Conservation (phyloP, 2,888 invertebrate species). For the Ashinkailepas kermadecensis region DNA sequence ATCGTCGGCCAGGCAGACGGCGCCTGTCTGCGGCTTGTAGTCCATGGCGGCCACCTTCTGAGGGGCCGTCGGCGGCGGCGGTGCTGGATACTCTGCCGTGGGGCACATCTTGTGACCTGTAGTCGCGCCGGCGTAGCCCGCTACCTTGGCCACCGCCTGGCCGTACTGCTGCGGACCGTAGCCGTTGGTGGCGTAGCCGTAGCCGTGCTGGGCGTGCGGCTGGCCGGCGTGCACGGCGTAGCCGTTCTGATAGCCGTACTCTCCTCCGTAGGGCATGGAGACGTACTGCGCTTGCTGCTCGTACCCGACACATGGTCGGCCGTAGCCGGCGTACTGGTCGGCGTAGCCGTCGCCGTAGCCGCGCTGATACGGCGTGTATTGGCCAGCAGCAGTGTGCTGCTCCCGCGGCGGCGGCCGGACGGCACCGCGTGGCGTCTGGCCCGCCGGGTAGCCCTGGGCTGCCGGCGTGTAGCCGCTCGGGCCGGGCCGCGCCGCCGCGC, state of each 20-base stretch:
- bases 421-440: background rate
- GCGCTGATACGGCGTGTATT: background rate
- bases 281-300: background rate
- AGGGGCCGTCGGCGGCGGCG: background rate
- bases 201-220: slow-evolving; percentile 4
- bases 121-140: background rate
- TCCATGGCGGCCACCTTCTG: background rate
- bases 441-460: background rate
- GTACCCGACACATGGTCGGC: background rate
- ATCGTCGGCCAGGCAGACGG: background rate
- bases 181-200: slow-evolving; percentile 8
- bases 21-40: background rate
- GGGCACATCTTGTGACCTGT: background rate
- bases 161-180: slow-evolving; percentile 2
- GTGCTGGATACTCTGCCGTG: background rate
- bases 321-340: slow-evolving; percentile 16
- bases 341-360: slow-evolving; percentile 8
- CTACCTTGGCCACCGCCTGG: background rate
- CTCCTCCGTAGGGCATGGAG: background rate
- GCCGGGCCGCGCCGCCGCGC: background rate
- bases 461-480: background rate
- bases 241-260: slow-evolving; percentile 10
- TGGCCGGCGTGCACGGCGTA: slow-evolving; percentile 18
- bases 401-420: background rate
- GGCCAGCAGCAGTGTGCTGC: background rate